Conservation (phyloP, 2,888 invertebrate genomes). For the Pyrrhosoma nymphula region DNA sequence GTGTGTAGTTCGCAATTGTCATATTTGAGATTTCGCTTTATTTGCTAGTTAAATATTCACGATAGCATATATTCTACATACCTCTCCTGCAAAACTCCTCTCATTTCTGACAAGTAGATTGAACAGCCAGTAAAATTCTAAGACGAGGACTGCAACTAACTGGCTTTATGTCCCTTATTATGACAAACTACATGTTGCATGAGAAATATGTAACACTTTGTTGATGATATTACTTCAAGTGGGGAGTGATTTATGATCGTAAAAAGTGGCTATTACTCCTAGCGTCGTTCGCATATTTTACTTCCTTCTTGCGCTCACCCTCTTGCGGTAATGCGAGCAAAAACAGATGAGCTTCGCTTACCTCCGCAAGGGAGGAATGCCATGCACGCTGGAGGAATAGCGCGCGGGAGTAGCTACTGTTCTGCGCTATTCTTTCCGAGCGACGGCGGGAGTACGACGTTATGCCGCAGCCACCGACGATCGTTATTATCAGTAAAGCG, state of each 20-base stretch:
- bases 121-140: too few species aligned
- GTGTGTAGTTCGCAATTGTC: too few species aligned
- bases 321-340: background rate
- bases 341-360: background rate
- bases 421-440: background rate
- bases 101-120: too few species aligned
- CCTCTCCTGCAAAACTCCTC: too few species aligned
- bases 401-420: background rate
- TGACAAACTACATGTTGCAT: too few species aligned
- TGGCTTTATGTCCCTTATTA: too few species aligned
- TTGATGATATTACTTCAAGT: background rate
- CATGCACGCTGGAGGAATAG: background rate
- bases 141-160: too few species aligned
- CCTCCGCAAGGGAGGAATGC: background rate
- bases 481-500: constrained; percentile 55
- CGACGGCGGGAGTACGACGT: background rate
- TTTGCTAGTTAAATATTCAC: too few species aligned
- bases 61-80: too few species aligned
- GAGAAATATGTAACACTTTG: background rate
- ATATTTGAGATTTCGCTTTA: too few species aligned
- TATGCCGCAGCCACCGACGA: constrained; percentile 1
- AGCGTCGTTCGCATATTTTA: background rate
- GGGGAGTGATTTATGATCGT: background rate
- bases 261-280: background rate
- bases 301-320: background rate